Evolutionary conservation across 2,113 vertebrate genomes (phyloP).

Genomic region (Columbina picui): DNA sequence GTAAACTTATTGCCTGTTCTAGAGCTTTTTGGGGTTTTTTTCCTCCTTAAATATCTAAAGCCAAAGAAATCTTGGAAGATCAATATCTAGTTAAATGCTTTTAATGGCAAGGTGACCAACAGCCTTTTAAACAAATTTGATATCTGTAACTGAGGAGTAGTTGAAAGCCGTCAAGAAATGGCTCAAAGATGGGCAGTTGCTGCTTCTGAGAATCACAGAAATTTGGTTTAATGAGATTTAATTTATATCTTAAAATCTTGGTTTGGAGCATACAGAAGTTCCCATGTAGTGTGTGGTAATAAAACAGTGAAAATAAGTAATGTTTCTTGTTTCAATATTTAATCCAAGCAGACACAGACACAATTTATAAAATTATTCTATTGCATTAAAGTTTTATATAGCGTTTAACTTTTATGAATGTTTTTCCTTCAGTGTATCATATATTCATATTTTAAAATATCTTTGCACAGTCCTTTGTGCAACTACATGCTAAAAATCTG

Average conservation of each 20-base stretch:
- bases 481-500: slow-evolving; percentile 79
- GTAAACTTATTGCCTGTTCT: not conserved
- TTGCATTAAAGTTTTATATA: slow-evolving; percentile 77
- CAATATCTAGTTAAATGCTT: not conserved
- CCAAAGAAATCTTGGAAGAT: not conserved
- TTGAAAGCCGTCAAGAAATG: not conserved
- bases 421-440: slow-evolving; percentile 71
- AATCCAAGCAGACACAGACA: slow-evolving; percentile 69
- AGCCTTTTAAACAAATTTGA: not conserved
- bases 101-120: not conserved
- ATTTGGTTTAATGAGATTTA: not conserved
- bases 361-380: slow-evolving; percentile 73
- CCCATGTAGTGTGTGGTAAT: not conserved
- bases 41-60: not conserved
- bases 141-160: not conserved
- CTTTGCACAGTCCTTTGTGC: slow-evolving; percentile 70
- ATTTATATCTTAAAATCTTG: not conserved
- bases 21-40: not conserved
- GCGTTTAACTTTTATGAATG: slow-evolving; percentile 65
- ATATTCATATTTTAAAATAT: slow-evolving; percentile 75
- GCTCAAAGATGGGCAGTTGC: not conserved
- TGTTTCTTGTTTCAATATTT: slow-evolving; percentile 55
- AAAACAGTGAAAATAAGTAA: slow-evolving; percentile 37
- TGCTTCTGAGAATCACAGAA: not conserved
- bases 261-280: not conserved